Evolutionary conservation across 2,888 invertebrate species (phyloP).

Genomic region (Liodrosophila aerea): DNA sequence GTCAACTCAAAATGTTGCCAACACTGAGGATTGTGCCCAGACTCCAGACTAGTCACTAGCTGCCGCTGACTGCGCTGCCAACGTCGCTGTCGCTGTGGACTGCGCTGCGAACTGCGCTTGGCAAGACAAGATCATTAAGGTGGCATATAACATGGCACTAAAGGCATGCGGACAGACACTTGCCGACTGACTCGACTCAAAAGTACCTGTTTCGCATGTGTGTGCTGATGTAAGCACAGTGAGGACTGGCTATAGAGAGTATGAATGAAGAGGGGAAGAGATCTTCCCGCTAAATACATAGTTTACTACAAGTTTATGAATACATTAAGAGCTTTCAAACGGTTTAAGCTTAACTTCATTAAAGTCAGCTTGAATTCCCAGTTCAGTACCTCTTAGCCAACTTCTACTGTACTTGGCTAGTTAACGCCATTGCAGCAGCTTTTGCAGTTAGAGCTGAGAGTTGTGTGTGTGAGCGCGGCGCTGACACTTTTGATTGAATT

Average conservation of each 20-base stretch:
- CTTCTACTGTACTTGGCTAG: conserved; percentile 46
- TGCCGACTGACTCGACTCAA: conserved; percentile 52
- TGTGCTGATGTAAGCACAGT: conserved; percentile 41
- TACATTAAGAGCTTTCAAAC: too few relatives aligned
- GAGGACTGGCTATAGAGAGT: conserved; percentile 3
- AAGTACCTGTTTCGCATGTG: conserved; percentile 74
- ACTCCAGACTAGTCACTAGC: conserved; percentile 45
- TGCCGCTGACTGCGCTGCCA: conserved; percentile 4
- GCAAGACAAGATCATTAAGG: conserved; percentile 81
- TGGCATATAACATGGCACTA: conserved; percentile 80
- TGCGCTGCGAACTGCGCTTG: conserved; percentile 38
- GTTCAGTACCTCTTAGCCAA: neutral
- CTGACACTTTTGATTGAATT: conserved; percentile 81
- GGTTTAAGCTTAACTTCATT: too few relatives aligned
- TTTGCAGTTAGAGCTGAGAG: conserved; percentile 67
- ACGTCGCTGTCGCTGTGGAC: conserved; percentile 13
- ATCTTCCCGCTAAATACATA: too few relatives aligned
- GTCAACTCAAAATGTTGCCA: conserved; percentile 74
- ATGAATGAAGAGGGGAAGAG: neutral
- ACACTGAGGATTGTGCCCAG: conserved; percentile 46
- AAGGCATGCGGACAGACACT: conserved; percentile 70
- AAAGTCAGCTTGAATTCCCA: neutral
- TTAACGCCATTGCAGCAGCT: conserved; percentile 49
- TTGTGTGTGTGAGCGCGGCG: conserved; percentile 60
- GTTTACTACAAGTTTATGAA: too few relatives aligned